Base-by-base conservation (phyloP, 2,113 vertebrate genomes). In the Poecile atricapillus region DNA sequence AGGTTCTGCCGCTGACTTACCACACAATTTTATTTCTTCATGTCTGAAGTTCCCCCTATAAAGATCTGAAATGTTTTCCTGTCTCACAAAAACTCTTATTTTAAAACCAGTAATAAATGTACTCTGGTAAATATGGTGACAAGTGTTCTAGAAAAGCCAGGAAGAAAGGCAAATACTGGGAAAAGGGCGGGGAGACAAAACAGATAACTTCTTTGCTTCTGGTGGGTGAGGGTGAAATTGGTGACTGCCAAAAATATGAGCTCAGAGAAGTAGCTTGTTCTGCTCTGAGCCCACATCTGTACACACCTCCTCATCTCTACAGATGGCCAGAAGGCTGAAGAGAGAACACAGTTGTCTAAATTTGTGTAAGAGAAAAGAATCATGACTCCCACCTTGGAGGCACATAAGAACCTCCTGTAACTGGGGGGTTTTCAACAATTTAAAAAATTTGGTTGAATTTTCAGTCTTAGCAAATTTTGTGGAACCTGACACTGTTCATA, bases 321-420 rank as follows among this genome's bases (percentile, higher is more conserved):
- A 97, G 96, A 96, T 97, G 93, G 94, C 86, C 94, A 94, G 94
- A 93, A 96, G 94, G 95, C 94, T 93, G 95, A 53, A 94, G 92
- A 95, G 95, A 92, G 95, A 96, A 96, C 96, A 95, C 83, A 93
- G 90, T 96, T 93, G 88, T 78, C 94, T 95, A 97, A 95, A 97
- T 96, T 90, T 94, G 95, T 86, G 76, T 90, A 53, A 96, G 94
- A 94, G 89, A 89, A 95, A 96, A 82, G 96, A 94, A 96, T 96
- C 93, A 86, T 96, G 94, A 96, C 93, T 95, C 94, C 96, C 80
- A 96, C 93, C 93, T 90, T 87, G 49, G 77, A 95, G 80, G 80
- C 50, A 4, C 94, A 74, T 58, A 87, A 94, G 84, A 93, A 75
- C 49, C 92, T 97, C 93, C 46, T 91, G 53, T 87, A 87, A 90